These are phyloP conservation scores for Phaetusa simplex DNA, from an alignment of 2,113 vertebrate genomes.

Conservation along the genomic window DNA sequence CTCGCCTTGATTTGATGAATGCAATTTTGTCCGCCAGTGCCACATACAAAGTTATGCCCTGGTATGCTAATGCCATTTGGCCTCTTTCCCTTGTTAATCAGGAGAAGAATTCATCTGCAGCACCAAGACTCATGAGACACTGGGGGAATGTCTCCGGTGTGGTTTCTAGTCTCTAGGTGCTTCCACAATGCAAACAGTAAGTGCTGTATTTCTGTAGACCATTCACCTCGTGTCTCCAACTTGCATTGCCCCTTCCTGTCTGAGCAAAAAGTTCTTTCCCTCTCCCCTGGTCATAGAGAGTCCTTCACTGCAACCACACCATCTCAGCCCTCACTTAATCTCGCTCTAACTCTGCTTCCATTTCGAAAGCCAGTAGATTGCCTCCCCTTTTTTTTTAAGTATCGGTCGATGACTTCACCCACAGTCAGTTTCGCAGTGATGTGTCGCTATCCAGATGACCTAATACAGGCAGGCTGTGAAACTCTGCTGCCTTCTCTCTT, in stretches of 20 bases:
- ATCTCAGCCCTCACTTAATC: background rate
- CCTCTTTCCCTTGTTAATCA: background rate
- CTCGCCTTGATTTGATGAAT: background rate
- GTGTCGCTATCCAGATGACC: background rate
- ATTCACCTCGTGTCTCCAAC: accelerated
- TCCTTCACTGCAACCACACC: background rate
- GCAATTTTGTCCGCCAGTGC: background rate
- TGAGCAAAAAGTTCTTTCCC: background rate
- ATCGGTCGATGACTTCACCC: background rate
- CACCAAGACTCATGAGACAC: background rate
- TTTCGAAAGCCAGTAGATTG: background rate
- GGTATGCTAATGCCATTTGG: background rate
- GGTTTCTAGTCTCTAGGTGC: background rate
- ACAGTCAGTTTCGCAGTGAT: background rate
- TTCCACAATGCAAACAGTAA: background rate
- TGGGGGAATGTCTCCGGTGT: background rate
- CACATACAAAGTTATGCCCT: background rate
- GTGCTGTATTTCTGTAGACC: background rate
- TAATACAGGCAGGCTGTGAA: background rate
- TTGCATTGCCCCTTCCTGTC: background rate
- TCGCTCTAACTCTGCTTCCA: background rate
- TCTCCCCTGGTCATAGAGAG: background rate
- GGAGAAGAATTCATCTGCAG: background rate
- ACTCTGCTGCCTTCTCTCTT: background rate
- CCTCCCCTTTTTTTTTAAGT: background rate